Evolutionary conservation across 2,888 invertebrate species (phyloP), one percentile per base, ranked within the genome.

Genomic region (Pachliopta kotzebuea): DNA sequence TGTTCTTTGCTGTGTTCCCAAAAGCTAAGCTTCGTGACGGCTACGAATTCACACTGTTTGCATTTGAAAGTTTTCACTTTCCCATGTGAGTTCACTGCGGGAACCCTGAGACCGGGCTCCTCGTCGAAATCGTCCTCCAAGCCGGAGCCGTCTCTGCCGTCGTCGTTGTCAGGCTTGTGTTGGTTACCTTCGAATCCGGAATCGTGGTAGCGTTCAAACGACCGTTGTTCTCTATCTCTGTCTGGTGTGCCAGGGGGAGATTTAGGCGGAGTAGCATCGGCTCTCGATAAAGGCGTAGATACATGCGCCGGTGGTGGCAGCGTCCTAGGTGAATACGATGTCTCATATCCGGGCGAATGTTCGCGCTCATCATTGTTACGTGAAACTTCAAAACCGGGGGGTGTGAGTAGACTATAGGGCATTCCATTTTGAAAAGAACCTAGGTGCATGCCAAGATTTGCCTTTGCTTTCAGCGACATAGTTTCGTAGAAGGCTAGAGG

Each of bases 1-100:
- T 99, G 99, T 23, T 93, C 93, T 63, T 95, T 95, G 26, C 95
- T 94, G 83, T 99, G 99, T 52, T 95, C 95, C 99, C 99, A 99
- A 80, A 97, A 98, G 63, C 97, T 97, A 21, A 96, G 91, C 86
- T 99, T 99, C 7, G 97, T 97, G 18, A 95, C 94, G 0, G 97
- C 95, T 0, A 96, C 93, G 73, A 95, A 96, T 61, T 94, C 94
- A 80, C 99, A 99, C 72, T 98, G 97, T 79, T 98, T 98, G 90
- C 99, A 99, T 77, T 96, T 96, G 85, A 96, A 96, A 0, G 95
- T 95, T 86, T 98, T 98, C 21, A 96, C 94, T 91, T 96, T 97
- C 20, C 96, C 96, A 72, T 96, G 95, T 0, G 94, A 94, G 80
- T 95, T 95, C 17, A 95, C 93, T n/a, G 94, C 92, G 1, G 95